phyloP scores from a whole-genome alignment of 2,888 invertebrate genomes.

The Odontothrips loti region DNA sequence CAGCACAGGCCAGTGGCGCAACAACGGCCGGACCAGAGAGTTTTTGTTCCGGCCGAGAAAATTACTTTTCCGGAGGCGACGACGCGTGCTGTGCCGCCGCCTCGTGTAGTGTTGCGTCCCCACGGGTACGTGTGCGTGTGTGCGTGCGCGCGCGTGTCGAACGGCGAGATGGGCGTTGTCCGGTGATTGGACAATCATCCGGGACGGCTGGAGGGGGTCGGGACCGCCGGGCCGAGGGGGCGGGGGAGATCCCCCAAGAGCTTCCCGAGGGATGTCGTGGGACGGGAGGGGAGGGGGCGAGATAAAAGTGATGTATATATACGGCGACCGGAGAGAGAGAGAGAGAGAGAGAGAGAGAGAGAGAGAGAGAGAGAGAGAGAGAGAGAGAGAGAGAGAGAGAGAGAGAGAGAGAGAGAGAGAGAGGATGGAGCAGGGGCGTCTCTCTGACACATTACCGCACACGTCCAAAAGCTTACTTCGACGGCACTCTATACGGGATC shows the following conservation, averaged over 20 bases:
- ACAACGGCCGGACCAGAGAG: not conserved
- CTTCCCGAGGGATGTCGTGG: not conserved
- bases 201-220: not conserved
- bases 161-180: not conserved
- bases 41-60: slow-evolving; percentile 3
- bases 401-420: no score
- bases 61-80: not conserved
- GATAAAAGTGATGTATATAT: no score
- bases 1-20: not conserved
- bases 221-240: not conserved
- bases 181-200: not conserved
- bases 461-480: no score
- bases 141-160: not conserved
- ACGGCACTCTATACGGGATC: no score
- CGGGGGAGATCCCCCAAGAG: not conserved
- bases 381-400: no score
- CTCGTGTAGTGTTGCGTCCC: not conserved
- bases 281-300: no score
- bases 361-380: not conserved
- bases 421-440: no score
- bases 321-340: not conserved
- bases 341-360: not conserved
- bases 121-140: not conserved
- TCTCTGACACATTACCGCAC: no score
- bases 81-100: not conserved